Evolutionary conservation across 2,888 invertebrate species (phyloP), one percentile per base, ranked within the genome.

Genomic region (Altica lythri): DNA sequence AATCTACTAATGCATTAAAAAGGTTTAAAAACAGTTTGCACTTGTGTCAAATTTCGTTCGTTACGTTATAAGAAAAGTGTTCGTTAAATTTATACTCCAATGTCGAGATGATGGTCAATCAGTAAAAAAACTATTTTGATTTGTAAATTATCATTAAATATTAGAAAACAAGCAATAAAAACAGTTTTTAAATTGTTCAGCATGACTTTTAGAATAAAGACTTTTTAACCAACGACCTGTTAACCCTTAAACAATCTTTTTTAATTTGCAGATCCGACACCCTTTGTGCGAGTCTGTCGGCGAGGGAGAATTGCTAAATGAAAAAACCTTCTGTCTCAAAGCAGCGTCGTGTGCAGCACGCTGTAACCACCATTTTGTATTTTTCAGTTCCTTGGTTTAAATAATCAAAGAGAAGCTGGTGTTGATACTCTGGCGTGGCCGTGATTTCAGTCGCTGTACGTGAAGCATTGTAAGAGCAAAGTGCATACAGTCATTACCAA

Each of bases 401-500:
- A 54, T 55, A 60, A 48, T 48, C 45, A 62, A 64, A 63, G 57
- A 22, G 46, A 46, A 12, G 30, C 18, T 34, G 55, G 46, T 40
- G 51, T 50, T 18, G 48, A 38, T 45, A 44, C 37, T 49, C 60
- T 57, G 52, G 49, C 55, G 57, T 60, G 57, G 64, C 64, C 68
- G 67, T 70, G 71, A 72, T 72, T 73, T 69, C 70, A 62, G 62
- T 12, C 49, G 17, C 40, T 63, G 67, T 67, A 69, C 70, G 68
- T 70, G 67, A 66, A 65, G 64, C 62, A 71, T 70, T 70, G 70
- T 69, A 68, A 65, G 69, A 64, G 69, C 67, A 68, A 71, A 71
- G 71, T 72, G 70, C 70, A 71, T 68, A 68, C 65, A 71, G 70
- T 70, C 69, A 67, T 70, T 67, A 60, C 64, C 65, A 69, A 70